These are phyloP conservation scores for Ephialtes manifestator DNA, from an alignment of 2,888 invertebrate genomes.

Conservation along the genomic window DNA sequence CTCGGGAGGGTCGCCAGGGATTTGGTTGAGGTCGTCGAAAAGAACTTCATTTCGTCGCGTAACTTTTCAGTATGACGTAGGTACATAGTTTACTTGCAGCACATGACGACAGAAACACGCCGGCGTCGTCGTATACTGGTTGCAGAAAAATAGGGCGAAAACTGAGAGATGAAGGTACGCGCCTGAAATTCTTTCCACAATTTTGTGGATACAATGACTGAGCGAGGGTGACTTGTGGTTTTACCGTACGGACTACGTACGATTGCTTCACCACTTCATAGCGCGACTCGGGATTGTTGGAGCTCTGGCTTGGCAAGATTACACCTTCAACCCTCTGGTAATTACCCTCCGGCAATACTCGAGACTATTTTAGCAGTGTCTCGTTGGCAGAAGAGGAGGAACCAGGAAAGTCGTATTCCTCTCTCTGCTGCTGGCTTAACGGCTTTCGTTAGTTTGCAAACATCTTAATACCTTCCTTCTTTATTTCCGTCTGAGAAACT, in stretches of 20 bases:
- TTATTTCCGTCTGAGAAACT: neutral
- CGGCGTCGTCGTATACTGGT: neutral
- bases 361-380: conserved; percentile 12
- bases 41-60: conserved; percentile 27
- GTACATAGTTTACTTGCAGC: conserved; percentile 13
- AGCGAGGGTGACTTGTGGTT: conserved; percentile 20
- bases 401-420: neutral
- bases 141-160: neutral
- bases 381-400: conserved; percentile 7
- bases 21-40: neutral
- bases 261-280: neutral
- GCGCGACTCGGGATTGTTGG: conserved; percentile 23
- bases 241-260: conserved; percentile 7
- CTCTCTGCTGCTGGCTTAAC: neutral
- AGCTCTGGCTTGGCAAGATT: conserved; percentile 49
- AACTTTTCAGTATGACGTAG: neutral
- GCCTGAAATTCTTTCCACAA: conserved; percentile 38
- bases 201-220: conserved; percentile 17
- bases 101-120: neutral
- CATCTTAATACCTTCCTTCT: neutral
- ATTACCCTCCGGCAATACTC: conserved; percentile 40
- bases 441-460: conserved; percentile 13
- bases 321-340: conserved; percentile 39
- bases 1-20: neutral
- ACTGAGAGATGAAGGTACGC: neutral